Conservation (phyloP, 1,140 invertebrate species). For the Papilio glaucus region DNA sequence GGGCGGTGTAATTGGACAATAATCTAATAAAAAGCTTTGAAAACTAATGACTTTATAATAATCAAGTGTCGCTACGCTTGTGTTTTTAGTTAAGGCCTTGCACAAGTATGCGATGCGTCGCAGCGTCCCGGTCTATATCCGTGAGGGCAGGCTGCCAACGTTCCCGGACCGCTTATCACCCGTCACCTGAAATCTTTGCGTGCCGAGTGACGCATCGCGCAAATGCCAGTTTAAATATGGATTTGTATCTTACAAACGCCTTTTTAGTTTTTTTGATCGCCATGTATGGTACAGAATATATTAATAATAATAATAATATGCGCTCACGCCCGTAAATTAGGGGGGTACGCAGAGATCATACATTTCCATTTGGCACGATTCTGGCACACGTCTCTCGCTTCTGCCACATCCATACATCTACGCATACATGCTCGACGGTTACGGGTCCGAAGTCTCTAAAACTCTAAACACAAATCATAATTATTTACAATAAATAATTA, state of each 20-base stretch:
- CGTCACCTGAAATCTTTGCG: constrained; percentile 64
- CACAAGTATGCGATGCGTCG: constrained; percentile 51
- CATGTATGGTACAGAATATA: background rate
- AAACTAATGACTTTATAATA: constrained; percentile 9
- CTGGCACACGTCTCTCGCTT: too few species aligned
- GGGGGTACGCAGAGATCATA: too few species aligned
- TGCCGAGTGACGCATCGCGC: constrained; percentile 54
- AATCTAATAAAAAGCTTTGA: too few species aligned
- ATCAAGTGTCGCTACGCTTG: constrained; percentile 32
- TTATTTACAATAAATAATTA: too few species aligned
- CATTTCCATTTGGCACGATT: too few species aligned
- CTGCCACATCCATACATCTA: too few species aligned
- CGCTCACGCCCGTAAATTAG: too few species aligned
- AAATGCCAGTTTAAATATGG: constrained; percentile 39
- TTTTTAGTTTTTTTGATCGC: background rate
- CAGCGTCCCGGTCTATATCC: constrained; percentile 66
- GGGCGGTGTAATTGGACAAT: too few species aligned
- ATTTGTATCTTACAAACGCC: constrained; percentile 13
- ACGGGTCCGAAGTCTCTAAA: too few species aligned
- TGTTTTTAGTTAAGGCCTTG: constrained; percentile 33
- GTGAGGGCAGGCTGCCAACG: constrained; percentile 71
- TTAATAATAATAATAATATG: too few species aligned
- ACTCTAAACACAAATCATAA: too few species aligned
- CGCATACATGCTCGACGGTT: too few species aligned
- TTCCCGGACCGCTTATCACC: constrained; percentile 57